Base-by-base conservation (phyloP, 2,797 vertebrate species). In the Menidia menidia region DNA sequence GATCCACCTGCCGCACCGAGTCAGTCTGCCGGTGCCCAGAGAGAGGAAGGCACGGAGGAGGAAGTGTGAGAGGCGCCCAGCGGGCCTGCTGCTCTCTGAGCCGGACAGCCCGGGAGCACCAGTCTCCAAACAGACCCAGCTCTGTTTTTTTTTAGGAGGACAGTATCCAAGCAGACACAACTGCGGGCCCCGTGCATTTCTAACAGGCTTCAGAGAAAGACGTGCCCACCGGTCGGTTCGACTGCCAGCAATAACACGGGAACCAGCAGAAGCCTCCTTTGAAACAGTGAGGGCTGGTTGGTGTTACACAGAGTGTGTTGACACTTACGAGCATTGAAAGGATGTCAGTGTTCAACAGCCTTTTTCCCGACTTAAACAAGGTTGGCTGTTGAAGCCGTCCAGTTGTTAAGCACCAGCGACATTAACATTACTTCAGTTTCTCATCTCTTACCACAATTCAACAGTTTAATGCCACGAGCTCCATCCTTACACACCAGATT, bases 171-270 rank as follows among this genome's bases (percentile, higher is more conserved):
- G 78, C 71, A 83, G 85, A 89, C 82, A 69, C 35, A 62, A 76
- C 69, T 56, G 73, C 76, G 71, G 66, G 76, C 72, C 72, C 53
- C 57, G 53, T 64, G 64, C 68, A 57, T 90, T 74, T 55, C 72
- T 81, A 68, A 56, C 64, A 76, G 65, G 79, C 77, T 90, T 86
- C 74, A 68, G 76, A 72, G 73, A 67, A 75, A 80, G 71, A 81
- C 82, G 84, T 87, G 78, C 80, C 88, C 82, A 82, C 80, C 47
- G 57, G 86, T 82, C 77, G 70, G 67, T 69, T 75, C 54, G 33
- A 71, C 75, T 50, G 84, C 84, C 88, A 90, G 82, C 59, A 90
- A 91, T 70, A 90, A 89, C 83, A 89, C 19, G 45, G 1, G 60
- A 83, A 77, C 30, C 79, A 83, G 74, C 76, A 47, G 72, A 72